These are phyloP conservation scores for Paramacrobiotus metropolitanus DNA, from an alignment of 1,140 invertebrate species.

Conservation along the genomic window DNA sequence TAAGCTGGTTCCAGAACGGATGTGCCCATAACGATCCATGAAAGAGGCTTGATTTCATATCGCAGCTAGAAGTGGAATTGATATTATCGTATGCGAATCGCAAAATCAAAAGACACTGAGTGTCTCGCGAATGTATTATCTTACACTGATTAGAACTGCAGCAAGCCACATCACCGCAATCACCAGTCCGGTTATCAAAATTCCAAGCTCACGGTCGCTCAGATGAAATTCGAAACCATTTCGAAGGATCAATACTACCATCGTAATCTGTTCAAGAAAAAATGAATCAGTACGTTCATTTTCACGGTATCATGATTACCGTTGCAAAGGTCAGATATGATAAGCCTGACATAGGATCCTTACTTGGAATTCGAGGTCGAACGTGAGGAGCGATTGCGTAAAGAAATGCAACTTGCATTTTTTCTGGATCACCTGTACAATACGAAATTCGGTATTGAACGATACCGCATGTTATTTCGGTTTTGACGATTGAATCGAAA, in stretches of 20 bases:
- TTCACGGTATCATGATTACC: no score
- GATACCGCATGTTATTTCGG: neutral
- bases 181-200: neutral
- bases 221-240: neutral
- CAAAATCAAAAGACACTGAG: neutral
- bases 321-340: no score
- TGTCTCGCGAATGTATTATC: neutral
- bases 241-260: neutral
- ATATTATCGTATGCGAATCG: neutral
- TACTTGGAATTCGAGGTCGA: conserved; percentile 1
- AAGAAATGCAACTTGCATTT: neutral
- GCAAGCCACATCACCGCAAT: neutral
- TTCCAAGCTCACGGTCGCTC: neutral
- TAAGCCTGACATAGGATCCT: no score
- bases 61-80: neutral
- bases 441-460: neutral
- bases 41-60: neutral
- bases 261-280: neutral
- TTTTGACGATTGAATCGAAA: no score
- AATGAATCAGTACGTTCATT: neutral
- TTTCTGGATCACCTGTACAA: neutral
- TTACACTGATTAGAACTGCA: neutral
- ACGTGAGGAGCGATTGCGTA: neutral
- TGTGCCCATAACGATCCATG: neutral
- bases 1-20: neutral